Base-by-base conservation (phyloP, 2,888 invertebrate genomes). In the Lymantria monacha region DNA sequence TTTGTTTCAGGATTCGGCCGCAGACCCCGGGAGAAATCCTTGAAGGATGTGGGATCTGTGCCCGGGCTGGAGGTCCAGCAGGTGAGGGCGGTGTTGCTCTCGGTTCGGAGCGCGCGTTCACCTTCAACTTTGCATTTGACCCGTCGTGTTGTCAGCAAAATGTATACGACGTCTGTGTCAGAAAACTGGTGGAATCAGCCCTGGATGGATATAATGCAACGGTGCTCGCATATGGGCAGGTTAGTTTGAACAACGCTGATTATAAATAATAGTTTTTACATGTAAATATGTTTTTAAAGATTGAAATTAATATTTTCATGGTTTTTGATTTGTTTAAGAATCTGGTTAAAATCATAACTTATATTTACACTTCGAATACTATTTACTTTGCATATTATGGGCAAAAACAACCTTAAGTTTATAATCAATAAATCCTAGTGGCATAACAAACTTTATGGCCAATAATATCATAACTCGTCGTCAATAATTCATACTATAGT, bases 171-270 rank as follows among this genome's bases (percentile, higher is more conserved):
- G 93, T 93, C 10, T 97, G 97, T 76, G 97, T 98, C 47, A 93
- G 95, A 51, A 93, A 94, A 48, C 93, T 99, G 52, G 96, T 99
- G 63, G 97, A 97, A 65, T 97, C 98, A 31, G 96, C 98, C 9
- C 93, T 99, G 53, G 96, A 98, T 73, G 99, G 99, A 51, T 99
- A 98, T 91, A 99, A 99, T 92, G 99, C 99, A 12, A 99, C 99
- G 10, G 97, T 99, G 41, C 93, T 99, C 70, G 99, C 99, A 0
- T 98, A 98, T 88, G 98, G 98, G 63, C 98, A 98, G 94, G 95
- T 95, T 67, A 80, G 92, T 81, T 5, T 0, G 15, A n/a, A 33
- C 7, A 33, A 33, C 33, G 7, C 33, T 33, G 9, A 5, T 33
- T 33, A 33, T 33, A 33, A 33, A 10, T 33, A 33, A 9, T 30